Evolutionary conservation across 2,797 vertebrate species (phyloP).

Genomic region (Myotis vivesi): DNA sequence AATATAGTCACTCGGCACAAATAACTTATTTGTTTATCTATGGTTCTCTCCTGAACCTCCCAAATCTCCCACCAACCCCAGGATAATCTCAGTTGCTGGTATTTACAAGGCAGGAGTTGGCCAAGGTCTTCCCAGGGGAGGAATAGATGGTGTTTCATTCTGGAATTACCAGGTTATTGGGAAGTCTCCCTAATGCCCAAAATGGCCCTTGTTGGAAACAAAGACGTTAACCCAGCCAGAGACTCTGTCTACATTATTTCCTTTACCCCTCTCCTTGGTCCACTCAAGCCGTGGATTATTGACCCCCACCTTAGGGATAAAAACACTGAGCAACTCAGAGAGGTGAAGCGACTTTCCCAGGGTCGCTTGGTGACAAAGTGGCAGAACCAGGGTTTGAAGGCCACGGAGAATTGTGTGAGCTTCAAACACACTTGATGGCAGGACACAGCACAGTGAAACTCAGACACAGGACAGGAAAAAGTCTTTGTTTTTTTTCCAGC

Average conservation of each 20-base stretch:
- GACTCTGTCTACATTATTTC: background rate
- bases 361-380: background rate
- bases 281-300: background rate
- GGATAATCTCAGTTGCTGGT: background rate
- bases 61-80: background rate
- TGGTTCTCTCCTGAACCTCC: background rate
- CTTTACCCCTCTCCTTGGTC: background rate
- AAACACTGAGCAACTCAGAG: background rate
- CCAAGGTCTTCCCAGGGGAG: background rate
- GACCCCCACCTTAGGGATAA: background rate
- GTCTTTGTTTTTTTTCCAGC: background rate
- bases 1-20: background rate
- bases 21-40: background rate
- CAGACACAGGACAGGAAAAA: background rate
- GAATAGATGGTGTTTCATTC: background rate
- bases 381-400: background rate
- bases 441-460: background rate
- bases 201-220: background rate
- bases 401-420: too few relatives aligned
- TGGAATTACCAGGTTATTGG: background rate
- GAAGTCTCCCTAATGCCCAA: background rate
- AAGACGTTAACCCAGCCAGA: background rate
- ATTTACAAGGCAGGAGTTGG: background rate
- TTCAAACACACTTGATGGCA: too few relatives aligned
- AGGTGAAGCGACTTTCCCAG: background rate